phyloP scores from a whole-genome alignment of 2,797 vertebrate species.

The Serranus cabrilla region DNA sequence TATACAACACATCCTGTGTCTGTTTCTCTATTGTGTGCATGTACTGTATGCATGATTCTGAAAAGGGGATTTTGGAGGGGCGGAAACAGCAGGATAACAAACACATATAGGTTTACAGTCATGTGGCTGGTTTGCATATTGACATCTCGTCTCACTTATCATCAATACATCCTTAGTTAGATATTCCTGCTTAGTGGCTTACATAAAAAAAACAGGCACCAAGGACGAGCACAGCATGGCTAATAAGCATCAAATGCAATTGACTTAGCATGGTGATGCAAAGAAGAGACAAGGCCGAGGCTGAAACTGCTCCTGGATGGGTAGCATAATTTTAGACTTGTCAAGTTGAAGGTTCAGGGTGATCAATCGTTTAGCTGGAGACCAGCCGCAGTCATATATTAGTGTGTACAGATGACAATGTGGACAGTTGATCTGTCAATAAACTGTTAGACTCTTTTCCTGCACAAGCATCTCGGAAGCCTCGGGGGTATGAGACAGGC shows the following conservation, averaged over 20 bases:
- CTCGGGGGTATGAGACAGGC: conserved; percentile 51
- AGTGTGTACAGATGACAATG: conserved; percentile 52
- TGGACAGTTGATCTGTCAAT: conserved; percentile 68
- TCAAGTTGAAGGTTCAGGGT: conserved; percentile 34
- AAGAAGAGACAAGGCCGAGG: conserved; percentile 1
- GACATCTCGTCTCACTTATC: conserved; percentile 48
- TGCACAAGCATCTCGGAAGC: conserved; percentile 30
- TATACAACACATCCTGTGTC: conserved; percentile 25
- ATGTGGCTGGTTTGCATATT: conserved; percentile 37
- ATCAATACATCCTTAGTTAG: conserved; percentile 42
- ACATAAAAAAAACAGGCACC: conserved; percentile 42
- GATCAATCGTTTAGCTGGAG: conserved; percentile 53
- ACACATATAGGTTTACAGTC: neutral
- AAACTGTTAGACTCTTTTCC: conserved; percentile 65
- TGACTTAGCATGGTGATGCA: conserved; percentile 6
- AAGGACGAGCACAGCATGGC: conserved; percentile 35
- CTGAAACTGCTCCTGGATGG: conserved; percentile 18
- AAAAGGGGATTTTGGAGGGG: neutral
- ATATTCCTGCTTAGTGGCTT: conserved; percentile 45
- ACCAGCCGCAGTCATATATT: conserved; percentile 45
- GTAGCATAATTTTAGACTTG: conserved; percentile 15
- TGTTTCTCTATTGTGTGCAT: neutral
- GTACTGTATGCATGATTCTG: neutral
- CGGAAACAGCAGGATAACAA: neutral
- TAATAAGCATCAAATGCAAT: conserved; percentile 44